phyloP scores from a whole-genome alignment of 2,113 vertebrate species.

The Paralichthys olivaceus region DNA sequence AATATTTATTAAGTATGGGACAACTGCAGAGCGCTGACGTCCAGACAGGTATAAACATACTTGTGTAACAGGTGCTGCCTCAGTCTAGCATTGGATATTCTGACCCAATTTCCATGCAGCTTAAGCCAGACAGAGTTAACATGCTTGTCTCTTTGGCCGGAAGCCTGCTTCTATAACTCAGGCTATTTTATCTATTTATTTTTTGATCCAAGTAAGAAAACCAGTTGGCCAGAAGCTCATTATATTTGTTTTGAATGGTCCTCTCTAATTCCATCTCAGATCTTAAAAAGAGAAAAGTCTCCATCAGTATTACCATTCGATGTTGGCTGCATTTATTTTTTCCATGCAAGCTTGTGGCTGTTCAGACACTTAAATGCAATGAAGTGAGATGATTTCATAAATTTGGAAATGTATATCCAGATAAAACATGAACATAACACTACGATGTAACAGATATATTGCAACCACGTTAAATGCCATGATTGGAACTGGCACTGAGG shows the following conservation, averaged over 20 bases:
- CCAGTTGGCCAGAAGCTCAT: constrained; percentile 11
- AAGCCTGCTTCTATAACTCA: constrained; percentile 10
- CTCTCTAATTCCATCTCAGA: constrained; percentile 16
- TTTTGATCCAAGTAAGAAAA: constrained; percentile 3
- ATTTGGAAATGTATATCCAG: background rate
- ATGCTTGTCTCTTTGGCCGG: constrained; percentile 9
- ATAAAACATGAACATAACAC: background rate
- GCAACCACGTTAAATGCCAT: background rate
- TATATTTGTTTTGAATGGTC: constrained; percentile 29
- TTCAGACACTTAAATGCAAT: background rate
- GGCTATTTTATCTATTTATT: constrained; percentile 9
- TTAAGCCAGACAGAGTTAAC: constrained; percentile 6
- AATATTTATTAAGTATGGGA: too few relatives aligned
- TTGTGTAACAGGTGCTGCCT: background rate
- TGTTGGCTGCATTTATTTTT: background rate
- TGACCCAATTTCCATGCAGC: background rate
- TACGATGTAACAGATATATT: too few relatives aligned
- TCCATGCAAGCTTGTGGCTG: background rate
- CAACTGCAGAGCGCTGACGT: background rate
- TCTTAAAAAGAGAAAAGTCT: constrained; percentile 4
- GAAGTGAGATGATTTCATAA: too few relatives aligned
- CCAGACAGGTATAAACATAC: background rate
- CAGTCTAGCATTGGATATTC: background rate
- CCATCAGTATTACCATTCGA: background rate
- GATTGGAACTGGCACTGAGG: constrained; percentile 8